Evolutionary conservation across 2,797 vertebrate species (phyloP).

Genomic region (Buceros bicornis): DNA sequence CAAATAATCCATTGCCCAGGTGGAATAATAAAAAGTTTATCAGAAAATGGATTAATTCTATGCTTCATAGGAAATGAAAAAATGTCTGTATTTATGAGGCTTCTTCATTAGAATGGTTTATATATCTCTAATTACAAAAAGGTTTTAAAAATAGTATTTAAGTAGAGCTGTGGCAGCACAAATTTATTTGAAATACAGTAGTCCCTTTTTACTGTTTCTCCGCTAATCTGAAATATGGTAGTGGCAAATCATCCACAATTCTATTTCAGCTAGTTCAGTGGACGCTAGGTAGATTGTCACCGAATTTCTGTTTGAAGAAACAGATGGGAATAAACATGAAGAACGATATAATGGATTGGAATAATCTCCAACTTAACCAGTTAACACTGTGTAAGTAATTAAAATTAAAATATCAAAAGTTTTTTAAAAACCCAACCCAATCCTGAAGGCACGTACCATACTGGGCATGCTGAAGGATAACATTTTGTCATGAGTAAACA

Average conservation of each 20-base stretch:
- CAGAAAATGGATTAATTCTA: neutral
- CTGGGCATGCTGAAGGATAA: neutral
- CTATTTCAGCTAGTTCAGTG: neutral
- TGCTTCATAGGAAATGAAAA: neutral
- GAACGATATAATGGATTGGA: neutral
- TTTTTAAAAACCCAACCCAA: rapidly evolving
- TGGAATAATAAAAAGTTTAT: neutral
- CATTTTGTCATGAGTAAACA: neutral
- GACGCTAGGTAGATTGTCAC: neutral
- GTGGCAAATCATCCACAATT: neutral
- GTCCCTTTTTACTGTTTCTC: neutral
- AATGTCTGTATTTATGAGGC: neutral
- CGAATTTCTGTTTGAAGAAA: neutral
- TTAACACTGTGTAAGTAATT: neutral
- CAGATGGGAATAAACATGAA: neutral
- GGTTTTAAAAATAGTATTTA: neutral
- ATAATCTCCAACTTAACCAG: neutral
- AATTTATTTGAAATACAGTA: neutral
- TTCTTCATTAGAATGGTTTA: neutral
- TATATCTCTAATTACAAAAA: neutral
- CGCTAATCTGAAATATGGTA: neutral
- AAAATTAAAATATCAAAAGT: neutral
- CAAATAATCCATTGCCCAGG: neutral
- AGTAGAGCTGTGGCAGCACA: neutral
- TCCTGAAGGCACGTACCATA: neutral